A percentile compares a stretch with the other conserved stretches of the same genome.
These are phyloP conservation scores for Apistogramma diplotaenia DNA, from an alignment of 2,113 vertebrate genomes.

Conservation along the genomic window DNA sequence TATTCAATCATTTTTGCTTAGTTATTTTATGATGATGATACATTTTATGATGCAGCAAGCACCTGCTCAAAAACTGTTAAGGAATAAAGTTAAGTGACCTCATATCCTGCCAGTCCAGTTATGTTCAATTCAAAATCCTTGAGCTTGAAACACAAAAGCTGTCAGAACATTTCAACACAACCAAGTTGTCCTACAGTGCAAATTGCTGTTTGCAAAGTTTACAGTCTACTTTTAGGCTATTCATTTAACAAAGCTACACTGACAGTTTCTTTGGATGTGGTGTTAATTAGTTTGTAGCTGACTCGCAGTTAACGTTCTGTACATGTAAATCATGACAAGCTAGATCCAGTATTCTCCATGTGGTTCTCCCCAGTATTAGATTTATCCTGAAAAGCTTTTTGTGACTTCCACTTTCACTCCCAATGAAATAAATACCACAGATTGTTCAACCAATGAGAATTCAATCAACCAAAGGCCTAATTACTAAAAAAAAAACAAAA, in stretches of 20 bases:
- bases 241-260: background rate
- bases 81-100: background rate
- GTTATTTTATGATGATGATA: background rate
- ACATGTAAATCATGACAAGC: background rate
- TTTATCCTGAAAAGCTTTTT: background rate
- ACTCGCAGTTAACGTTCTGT: background rate
- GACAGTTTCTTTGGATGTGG: background rate
- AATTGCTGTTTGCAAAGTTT: background rate
- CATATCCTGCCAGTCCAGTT: too few species aligned
- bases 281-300: background rate
- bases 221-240: background rate
- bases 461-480: too few species aligned
- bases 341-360: background rate
- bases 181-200: background rate
- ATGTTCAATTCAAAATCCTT: too few species aligned
- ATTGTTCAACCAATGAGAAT: background rate
- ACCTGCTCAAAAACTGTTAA: background rate
- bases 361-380: background rate
- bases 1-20: background rate
- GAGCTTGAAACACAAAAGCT: background rate
- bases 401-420: background rate
- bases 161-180: background rate
- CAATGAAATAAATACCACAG: background rate
- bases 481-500: too few species aligned
- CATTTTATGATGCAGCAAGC: background rate